Evolutionary conservation across 2,888 invertebrate genomes (phyloP), one percentile per base, ranked within the genome.

Genomic region (Parasteatoda lunata): DNA sequence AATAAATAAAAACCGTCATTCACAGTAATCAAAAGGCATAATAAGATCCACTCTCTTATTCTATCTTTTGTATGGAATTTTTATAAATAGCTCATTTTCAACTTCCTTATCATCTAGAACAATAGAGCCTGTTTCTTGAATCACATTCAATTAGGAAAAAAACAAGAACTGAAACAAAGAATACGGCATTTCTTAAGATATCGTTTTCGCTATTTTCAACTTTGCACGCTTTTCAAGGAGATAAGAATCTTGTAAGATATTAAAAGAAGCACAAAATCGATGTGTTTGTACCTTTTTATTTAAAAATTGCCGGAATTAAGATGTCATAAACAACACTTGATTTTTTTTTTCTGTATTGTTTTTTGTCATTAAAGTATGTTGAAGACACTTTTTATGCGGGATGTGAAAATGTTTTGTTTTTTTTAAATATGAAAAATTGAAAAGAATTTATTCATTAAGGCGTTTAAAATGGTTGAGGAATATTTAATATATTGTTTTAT

Each of bases 91-190:
- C 48, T 64, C 48, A 5, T 51, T 65, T 71, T 52, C 30, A 77
- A 52, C 72, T 84, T 84, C 84, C 75, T 75, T 73, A 72, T 72
- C 9, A 48, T 45, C 69, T 30, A 48, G 68, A 84, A 84, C 84
- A 84, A 84, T 84, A 69, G 54, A 13, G 8, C 54, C 13, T 54
- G 3, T 54, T 13, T 54, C 13, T 13, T 4, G 54, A 54, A 11
- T 54, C 13, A 11, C 54, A 13, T 54, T 75, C 75, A 8, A 5
- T 30, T 9, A 45, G 5, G 48, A 49, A 71, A 51, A 52, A n/a
- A 69, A 65, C 11, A 30, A 72, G 65, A 64, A 48, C 9, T 49
- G 47, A 49, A 69, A 3, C 30, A 45, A 47, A 13, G 72, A 15
- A 7, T n/a, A 49, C 80, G 9, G 30, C 52, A 71, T 65, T 72